Percentiles rank a stretch among this genome's conserved stretches.
phyloP scores from a whole-genome alignment of 2,888 invertebrate species.

The Strigamia transsilvanica region DNA sequence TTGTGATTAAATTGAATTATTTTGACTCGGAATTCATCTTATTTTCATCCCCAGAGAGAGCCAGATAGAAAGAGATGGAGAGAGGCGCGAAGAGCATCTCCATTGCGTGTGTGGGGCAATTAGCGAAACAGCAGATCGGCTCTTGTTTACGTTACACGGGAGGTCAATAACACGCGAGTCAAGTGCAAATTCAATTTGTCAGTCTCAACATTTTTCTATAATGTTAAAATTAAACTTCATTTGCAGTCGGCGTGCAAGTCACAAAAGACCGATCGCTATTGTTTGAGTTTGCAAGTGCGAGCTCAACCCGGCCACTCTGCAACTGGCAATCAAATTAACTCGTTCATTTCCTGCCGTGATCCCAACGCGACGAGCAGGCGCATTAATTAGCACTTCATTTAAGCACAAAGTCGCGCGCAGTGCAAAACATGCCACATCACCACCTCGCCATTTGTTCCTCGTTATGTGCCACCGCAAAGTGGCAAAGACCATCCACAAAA shows the following conservation, averaged over 20 bases:
- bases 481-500: not conserved
- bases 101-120: not conserved
- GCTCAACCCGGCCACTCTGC: too few species aligned
- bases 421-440: conserved; percentile 13
- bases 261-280: not conserved
- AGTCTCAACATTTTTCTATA: not conserved
- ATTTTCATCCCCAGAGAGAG: not conserved
- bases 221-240: too few species aligned
- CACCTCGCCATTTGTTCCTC: not conserved
- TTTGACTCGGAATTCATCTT: not conserved
- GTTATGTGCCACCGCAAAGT: not conserved
- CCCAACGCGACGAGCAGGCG: not conserved
- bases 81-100: not conserved
- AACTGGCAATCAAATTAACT: too few species aligned
- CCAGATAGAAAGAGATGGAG: not conserved
- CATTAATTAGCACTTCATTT: conserved; percentile 14
- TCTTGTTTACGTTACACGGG: not conserved
- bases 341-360: not conserved
- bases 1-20: too few species aligned
- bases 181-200: conserved; percentile 7
- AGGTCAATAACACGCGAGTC: not conserved
- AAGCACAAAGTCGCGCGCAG: not conserved
- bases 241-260: too few species aligned
- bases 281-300: not conserved
- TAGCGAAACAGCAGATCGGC: not conserved